A percentile compares a stretch with the other conserved stretches of the same genome.
Conservation (phyloP, 2,797 vertebrate species). For the Leptoclinus maculatus region DNA sequence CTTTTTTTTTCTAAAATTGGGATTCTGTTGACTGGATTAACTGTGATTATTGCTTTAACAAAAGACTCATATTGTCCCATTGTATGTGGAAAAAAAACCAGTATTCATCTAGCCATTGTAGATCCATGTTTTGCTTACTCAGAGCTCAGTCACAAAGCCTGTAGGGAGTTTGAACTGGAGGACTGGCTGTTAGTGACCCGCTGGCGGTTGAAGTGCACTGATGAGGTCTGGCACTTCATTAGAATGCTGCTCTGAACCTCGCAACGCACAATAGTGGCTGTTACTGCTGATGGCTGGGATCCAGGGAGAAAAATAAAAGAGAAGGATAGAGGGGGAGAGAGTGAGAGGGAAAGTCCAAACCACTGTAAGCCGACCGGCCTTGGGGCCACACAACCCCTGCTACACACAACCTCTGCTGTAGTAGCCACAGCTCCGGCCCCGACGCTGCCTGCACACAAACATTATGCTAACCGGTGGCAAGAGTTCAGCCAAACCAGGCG, state of each 20-base stretch:
- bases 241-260: slow-evolving; percentile 61
- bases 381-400: slow-evolving; percentile 33
- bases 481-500: slow-evolving; percentile 75
- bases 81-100: neutral
- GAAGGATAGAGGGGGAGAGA: slow-evolving; percentile 35
- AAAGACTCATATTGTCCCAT: neutral
- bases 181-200: slow-evolving; percentile 54
- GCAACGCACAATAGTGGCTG: slow-evolving; percentile 69
- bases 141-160: slow-evolving; percentile 54
- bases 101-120: neutral
- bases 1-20: neutral
- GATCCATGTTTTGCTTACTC: slow-evolving; percentile 36
- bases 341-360: slow-evolving; percentile 70
- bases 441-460: slow-evolving; percentile 52
- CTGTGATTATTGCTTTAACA: neutral
- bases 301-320: slow-evolving; percentile 67
- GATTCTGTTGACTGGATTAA: neutral
- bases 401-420: slow-evolving; percentile 27
- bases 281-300: slow-evolving; percentile 71
- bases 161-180: slow-evolving; percentile 48
- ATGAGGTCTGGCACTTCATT: slow-evolving; percentile 71
- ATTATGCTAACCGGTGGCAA: slow-evolving; percentile 69
- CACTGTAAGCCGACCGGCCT: slow-evolving; percentile 66
- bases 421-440: slow-evolving; percentile 34
- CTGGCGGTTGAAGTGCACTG: slow-evolving; percentile 56